Evolutionary conservation across 2,888 invertebrate species (phyloP).

Genomic region (Andrena fulva): DNA sequence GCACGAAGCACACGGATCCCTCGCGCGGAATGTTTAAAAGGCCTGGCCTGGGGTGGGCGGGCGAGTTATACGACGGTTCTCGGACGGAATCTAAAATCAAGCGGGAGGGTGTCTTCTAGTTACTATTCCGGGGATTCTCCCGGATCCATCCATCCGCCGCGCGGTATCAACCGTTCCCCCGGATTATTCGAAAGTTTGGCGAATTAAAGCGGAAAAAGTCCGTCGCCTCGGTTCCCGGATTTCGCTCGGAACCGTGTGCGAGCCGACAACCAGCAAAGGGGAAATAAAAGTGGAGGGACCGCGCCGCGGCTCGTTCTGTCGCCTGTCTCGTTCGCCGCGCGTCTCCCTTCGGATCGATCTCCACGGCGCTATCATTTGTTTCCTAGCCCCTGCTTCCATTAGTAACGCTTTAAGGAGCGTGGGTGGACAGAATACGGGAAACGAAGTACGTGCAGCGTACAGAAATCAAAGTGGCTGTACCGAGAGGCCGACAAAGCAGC

Average conservation of each 20-base stretch:
- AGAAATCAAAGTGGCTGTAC: neutral
- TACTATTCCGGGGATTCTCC: constrained; percentile 73
- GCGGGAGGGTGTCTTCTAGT: constrained; percentile 67
- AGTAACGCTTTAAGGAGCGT: constrained; percentile 49
- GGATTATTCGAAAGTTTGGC: constrained; percentile 56
- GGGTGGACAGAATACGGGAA: constrained; percentile 10
- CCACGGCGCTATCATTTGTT: constrained; percentile 60
- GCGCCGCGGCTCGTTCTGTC: constrained; percentile 15
- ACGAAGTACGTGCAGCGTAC: constrained; percentile 3
- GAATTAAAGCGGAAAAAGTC: constrained; percentile 58
- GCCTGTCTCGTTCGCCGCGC: constrained; percentile 17
- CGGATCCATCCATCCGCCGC: constrained; percentile 69
- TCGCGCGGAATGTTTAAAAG: constrained; percentile 50
- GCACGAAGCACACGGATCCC: constrained; percentile 58
- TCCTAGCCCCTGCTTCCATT: constrained; percentile 48
- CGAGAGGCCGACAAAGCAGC: neutral
- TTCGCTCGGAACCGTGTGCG: constrained; percentile 48
- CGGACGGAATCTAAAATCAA: constrained; percentile 77
- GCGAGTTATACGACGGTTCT: constrained; percentile 72
- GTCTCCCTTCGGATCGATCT: constrained; percentile 52
- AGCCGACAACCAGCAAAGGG: constrained; percentile 43
- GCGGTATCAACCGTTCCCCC: constrained; percentile 51
- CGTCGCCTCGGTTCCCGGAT: constrained; percentile 50
- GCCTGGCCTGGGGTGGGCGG: constrained; percentile 14
- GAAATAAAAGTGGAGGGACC: constrained; percentile 47